These are phyloP conservation scores for Uropsilus gracilis DNA, from an alignment of 2,113 vertebrate species.

Conservation along the genomic window DNA sequence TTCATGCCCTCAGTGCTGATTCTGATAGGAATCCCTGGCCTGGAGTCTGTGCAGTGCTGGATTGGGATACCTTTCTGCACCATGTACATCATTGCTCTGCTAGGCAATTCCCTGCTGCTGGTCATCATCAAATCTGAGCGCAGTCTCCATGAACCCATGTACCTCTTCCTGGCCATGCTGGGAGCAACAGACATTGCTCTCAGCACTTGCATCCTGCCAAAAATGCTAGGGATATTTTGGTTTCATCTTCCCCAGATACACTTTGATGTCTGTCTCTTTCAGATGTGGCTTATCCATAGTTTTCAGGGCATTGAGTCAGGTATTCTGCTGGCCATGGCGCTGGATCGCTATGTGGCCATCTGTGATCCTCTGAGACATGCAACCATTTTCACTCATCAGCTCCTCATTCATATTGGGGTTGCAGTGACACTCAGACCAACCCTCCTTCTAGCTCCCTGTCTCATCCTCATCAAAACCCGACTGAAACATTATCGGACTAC, in stretches of 20 bases:
- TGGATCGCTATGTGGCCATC: conserved; percentile 66
- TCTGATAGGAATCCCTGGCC: no score
- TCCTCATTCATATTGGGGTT: neutral
- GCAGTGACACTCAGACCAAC: neutral
- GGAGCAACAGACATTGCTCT: no score
- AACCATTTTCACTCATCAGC: conserved; percentile 47
- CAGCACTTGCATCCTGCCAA: conserved; percentile 43
- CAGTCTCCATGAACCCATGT: no score
- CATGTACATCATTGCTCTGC: no score
- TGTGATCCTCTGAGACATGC: conserved; percentile 60
- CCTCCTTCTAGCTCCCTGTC: neutral
- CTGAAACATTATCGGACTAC: conserved; percentile 33
- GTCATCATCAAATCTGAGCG: no score
- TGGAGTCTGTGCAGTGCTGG: no score
- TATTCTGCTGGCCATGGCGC: conserved; percentile 54
- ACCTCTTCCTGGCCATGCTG: no score
- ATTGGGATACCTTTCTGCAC: no score
- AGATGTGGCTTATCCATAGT: conserved; percentile 56
- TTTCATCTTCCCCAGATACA: conserved; percentile 11
- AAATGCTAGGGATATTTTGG: conserved; percentile 68
- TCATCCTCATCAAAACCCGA: conserved; percentile 25
- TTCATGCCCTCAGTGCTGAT: no score
- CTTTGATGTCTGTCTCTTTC: conserved; percentile 45
- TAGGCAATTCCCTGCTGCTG: no score
- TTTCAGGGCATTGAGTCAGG: conserved; percentile 26